Conservation (phyloP, 2,113 vertebrate species). For the Phaethornis superciliosus region DNA sequence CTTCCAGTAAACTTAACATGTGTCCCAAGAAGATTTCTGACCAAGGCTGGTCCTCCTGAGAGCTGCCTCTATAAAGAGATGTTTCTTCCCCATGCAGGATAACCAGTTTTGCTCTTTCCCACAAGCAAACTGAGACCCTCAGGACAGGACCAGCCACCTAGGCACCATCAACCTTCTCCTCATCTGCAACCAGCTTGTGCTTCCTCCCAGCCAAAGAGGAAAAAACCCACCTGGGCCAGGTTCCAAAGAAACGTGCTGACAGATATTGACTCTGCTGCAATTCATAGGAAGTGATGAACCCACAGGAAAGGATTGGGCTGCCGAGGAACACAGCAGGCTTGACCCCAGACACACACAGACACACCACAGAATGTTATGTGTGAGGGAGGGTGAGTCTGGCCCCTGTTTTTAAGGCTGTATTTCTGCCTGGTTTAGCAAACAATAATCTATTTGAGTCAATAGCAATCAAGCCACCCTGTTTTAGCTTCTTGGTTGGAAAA, state of each 20-base stretch:
- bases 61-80: neutral
- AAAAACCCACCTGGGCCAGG: neutral
- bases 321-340: neutral
- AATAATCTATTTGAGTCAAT: neutral
- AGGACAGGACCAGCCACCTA: neutral
- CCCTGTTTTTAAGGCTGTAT: neutral
- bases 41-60: neutral
- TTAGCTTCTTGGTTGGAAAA: neutral
- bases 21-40: neutral
- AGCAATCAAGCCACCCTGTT: neutral
- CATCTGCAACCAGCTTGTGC: neutral
- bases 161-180: neutral
- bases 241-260: neutral
- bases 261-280: neutral
- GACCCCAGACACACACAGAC: accelerated
- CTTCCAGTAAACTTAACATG: accelerated
- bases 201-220: neutral
- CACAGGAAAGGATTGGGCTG: neutral
- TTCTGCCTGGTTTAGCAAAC: neutral
- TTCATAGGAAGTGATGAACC: neutral
- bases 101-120: neutral
- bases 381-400: accelerated
- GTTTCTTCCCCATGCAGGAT: neutral
- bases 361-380: neutral
- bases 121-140: neutral